These are phyloP conservation scores for Melierax canorus DNA, from an alignment of 2,113 vertebrate species.

Conservation along the genomic window DNA sequence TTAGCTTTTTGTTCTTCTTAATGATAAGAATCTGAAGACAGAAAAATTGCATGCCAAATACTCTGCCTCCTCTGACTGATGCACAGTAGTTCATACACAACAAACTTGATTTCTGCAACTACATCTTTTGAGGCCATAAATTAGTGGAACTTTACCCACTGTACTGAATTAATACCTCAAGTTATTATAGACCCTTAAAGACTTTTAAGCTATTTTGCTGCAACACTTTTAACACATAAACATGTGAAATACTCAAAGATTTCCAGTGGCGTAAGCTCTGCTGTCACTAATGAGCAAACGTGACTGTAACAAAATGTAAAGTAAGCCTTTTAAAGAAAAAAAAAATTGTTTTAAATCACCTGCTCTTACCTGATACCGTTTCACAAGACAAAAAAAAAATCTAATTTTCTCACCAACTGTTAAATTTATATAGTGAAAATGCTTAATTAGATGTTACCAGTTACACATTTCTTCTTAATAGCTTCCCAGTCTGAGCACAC, in stretches of 20 bases:
- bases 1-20: conserved; percentile 43
- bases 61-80: conserved; percentile 15
- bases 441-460: not conserved
- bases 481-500: not conserved
- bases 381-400: not conserved
- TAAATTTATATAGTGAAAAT: not conserved
- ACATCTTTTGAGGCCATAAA: not conserved
- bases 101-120: not conserved
- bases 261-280: not conserved
- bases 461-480: not conserved
- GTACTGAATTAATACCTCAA: not conserved
- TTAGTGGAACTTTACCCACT: not conserved
- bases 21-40: conserved; percentile 41
- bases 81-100: not conserved
- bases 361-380: not conserved
- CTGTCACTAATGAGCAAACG: not conserved
- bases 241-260: not conserved
- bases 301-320: not conserved
- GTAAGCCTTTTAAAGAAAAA: not conserved
- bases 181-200: not conserved
- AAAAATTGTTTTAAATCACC: not conserved
- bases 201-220: not conserved
- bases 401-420: not conserved
- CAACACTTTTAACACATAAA: not conserved
- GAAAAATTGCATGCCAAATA: conserved; percentile 12